Conservation (phyloP, 2,888 invertebrate species). For the Herminia tarsipennalis region DNA sequence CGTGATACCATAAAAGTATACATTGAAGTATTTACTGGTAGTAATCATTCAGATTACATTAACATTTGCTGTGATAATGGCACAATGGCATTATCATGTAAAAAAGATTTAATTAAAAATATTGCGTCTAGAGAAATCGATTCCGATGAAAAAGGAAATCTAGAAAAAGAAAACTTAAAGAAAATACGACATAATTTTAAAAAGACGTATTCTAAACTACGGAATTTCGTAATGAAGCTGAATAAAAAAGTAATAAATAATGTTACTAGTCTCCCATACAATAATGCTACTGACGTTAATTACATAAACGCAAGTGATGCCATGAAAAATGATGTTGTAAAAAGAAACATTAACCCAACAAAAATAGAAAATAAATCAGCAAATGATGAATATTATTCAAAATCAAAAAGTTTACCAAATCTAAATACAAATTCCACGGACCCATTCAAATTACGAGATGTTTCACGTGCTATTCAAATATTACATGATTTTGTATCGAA, state of each 20-base stretch:
- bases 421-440: constrained; percentile 11
- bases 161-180: constrained; percentile 3
- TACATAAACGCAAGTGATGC: too few relatives aligned
- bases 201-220: constrained; percentile 55
- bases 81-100: constrained; percentile 33
- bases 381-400: constrained; percentile 1
- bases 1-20: constrained; percentile 66
- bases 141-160: neutral
- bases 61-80: constrained; percentile 54
- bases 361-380: neutral
- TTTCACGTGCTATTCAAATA: constrained; percentile 29
- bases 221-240: constrained; percentile 28
- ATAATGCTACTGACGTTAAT: too few relatives aligned
- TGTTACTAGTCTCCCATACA: too few relatives aligned
- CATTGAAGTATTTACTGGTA: constrained; percentile 52
- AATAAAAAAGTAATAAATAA: neutral
- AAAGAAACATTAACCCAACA: too few relatives aligned
- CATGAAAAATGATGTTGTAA: too few relatives aligned
- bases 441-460: constrained; percentile 26
- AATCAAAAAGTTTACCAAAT: constrained; percentile 4
- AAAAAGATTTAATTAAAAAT: constrained; percentile 18
- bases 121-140: constrained; percentile 9
- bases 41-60: constrained; percentile 51
- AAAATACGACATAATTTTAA: constrained; percentile 31
- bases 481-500: constrained; percentile 38